These are phyloP conservation scores for Acanthornis magna DNA, from an alignment of 2,797 vertebrate genomes.

Conservation along the genomic window DNA sequence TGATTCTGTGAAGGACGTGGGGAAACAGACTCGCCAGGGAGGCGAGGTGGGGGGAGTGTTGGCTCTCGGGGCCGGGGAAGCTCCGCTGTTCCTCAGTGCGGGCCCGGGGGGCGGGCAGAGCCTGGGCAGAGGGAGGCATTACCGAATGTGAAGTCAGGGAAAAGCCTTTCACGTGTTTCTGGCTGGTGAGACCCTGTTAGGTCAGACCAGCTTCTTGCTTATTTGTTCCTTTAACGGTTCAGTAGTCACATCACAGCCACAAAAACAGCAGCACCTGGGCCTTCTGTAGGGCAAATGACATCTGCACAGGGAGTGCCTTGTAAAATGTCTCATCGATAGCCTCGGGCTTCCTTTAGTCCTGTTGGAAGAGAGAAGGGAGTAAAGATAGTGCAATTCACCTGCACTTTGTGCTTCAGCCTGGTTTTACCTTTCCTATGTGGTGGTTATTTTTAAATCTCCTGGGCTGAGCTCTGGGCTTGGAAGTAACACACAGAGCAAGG, in stretches of 20 bases:
- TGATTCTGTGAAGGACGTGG: neutral
- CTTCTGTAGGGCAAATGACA: too few species aligned
- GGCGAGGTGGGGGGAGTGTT: accelerated
- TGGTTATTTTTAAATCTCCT: neutral
- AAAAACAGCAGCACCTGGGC: accelerated
- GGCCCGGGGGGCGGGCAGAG: neutral
- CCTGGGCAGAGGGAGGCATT: accelerated
- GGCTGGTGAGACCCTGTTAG: accelerated
- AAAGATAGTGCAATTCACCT: neutral
- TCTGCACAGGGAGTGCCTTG: neutral
- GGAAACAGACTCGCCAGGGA: accelerated
- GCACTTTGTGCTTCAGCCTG: neutral
- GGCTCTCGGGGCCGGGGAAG: too few species aligned
- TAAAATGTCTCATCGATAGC: neutral
- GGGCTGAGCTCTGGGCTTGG: neutral
- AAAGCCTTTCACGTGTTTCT: neutral
- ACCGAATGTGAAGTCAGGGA: too few species aligned
- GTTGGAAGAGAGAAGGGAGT: neutral
- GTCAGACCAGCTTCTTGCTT: neutral
- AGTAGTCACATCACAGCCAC: accelerated
- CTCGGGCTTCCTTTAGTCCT: neutral
- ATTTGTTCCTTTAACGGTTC: neutral
- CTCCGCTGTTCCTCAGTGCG: neutral
- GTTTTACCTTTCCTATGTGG: neutral
- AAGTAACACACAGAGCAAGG: neutral